phyloP scores from a whole-genome alignment of 2,113 vertebrate genomes.

The Mionectes macconnelli region DNA sequence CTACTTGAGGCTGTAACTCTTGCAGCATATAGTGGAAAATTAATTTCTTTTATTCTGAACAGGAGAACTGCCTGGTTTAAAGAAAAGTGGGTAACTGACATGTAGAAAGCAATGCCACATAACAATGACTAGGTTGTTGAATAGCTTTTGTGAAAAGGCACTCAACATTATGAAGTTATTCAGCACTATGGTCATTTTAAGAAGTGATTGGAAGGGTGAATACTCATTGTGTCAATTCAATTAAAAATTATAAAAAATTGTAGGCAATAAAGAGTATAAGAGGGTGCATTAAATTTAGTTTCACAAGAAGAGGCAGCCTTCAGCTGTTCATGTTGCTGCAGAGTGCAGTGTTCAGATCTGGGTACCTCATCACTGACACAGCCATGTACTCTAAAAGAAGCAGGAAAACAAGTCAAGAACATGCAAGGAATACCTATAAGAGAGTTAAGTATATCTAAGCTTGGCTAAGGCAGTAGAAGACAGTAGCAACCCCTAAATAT shows the following conservation, averaged over 20 bases:
- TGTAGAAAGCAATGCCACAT: not conserved
- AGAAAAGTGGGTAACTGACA: not conserved
- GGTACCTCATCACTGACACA: not conserved
- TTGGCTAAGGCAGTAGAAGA: not conserved
- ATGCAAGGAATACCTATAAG: not conserved
- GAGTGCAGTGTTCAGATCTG: not conserved
- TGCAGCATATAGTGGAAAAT: not conserved
- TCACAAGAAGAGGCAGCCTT: not conserved
- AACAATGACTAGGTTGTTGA: not conserved
- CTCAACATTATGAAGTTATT: not conserved
- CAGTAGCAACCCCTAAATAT: conserved; percentile 16
- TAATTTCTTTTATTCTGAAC: not conserved
- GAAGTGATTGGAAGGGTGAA: not conserved
- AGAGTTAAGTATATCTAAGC: not conserved
- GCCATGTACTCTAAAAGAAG: not conserved
- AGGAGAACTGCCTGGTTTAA: not conserved
- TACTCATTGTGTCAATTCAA: not conserved
- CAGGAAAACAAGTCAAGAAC: not conserved
- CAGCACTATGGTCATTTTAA: not conserved
- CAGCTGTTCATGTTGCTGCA: not conserved
- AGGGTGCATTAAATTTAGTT: not conserved
- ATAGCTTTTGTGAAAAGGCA: not conserved
- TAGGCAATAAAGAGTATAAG: not conserved
- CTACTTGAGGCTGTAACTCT: not conserved
- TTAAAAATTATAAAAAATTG: not conserved